Evolutionary conservation across 2,888 invertebrate species (phyloP), one percentile per base, ranked within the genome.

Genomic region (Drosophila parthenogenetica): DNA sequence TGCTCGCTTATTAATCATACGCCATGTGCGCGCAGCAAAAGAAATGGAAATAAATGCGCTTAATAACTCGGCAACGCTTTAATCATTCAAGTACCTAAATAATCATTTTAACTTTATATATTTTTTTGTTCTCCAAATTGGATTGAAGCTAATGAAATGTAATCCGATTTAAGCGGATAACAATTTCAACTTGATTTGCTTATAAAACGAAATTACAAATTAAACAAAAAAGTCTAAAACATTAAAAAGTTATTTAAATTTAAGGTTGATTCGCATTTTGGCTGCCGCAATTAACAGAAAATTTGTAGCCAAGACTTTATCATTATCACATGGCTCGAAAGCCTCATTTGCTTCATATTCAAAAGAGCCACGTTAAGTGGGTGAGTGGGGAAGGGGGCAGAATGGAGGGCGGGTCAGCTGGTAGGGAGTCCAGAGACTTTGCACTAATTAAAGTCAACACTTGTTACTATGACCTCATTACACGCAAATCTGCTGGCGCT

Each of bases 381-480:
- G 35, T 11, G 35, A 13, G 10, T 11, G 35, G 13, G 2, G 35
- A 3, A 4, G 0, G 11, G 13, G 35, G 16, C 32, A 45, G 19
- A 1, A 7, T 1, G 5, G 5, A 7, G 25, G 25, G 25, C 7
- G 25, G 29, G 29, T 7, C 29, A 29, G 29, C 29, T 29, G 29
- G 29, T 8, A 14, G 64, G 22, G 22, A 40, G 59, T 14, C 22
- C 8, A 43, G 37, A 42, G 55, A 53, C 55, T 69, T 69, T 66
- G 64, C 80, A 75, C 87, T 85, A 85, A 85, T 85, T 85, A 85
- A 85, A 85, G 85, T 84, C 87, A 88, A 85, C 88, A 88, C 85
- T 86, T 77, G 84, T 75, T 75, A 77, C 73, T 81, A 83, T 80
- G 85, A 88, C 87, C 88, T 85, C 88, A 86, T 85, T 85, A 88